Base-by-base conservation (phyloP, 2,113 vertebrate species). In the Cryptotis parvus region DNA sequence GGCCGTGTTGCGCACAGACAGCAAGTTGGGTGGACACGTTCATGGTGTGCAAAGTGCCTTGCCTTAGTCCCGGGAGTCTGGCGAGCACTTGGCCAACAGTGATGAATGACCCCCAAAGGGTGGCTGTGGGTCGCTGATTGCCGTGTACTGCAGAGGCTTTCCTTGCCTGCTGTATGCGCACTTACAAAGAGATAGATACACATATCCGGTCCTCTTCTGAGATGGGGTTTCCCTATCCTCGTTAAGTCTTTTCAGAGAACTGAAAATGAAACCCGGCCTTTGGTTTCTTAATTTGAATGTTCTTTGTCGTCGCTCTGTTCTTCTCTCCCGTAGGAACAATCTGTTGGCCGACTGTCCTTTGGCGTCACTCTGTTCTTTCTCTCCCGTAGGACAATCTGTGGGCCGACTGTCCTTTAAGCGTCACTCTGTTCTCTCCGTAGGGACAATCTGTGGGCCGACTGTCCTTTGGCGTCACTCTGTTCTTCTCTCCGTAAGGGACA, bases 361-460 rank as follows among this genome's bases (percentile, higher is more conserved):
- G 33, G 68, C 92, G 80, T 94, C 87, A 89, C 85, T 70, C 14
- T 85, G 0, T 77, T 9, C 77, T n/a, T 12, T 55, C 92, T 39
- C 41, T 96, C 76, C 72, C 89, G 97, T 99, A 99, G 96, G 99
- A 99, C 91, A 99, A 99, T 97, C 97, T 99, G 95, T 97, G 99
- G 92, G 99, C 99, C 0, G 99, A 99, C 97, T 99, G 99, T 97
- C 98, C 82, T 89, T n/a, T n/a, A n/a, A 31, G 68, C 92, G 80
- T 94, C 87, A 89, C 85, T 70, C 14, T 85, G 0, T 12, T 55
- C 92, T 39, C 41, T 96, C 76, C 72, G 89, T 97, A 99, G 99
- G 96, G 99, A 99, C 91, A 99, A 99, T 97, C 97, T 99, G 95
- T 97, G 99, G 92, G 99, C 99, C 0, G 99, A 99, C 97, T 99